Evolutionary conservation across 2,113 vertebrate species (phyloP), one percentile per base, ranked within the genome.

Genomic region (Sitta europaea): DNA sequence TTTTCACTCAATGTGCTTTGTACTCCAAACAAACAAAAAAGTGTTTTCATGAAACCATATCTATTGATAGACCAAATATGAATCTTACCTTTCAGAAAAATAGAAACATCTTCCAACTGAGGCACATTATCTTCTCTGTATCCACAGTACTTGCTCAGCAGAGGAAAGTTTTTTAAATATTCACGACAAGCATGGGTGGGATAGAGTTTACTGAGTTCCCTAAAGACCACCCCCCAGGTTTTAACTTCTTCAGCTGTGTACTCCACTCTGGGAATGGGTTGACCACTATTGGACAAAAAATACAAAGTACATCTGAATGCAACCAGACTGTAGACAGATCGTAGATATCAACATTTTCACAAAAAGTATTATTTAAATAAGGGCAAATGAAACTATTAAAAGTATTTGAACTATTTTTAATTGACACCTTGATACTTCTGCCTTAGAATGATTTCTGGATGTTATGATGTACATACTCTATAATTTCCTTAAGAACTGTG

Each of bases 81-180:
- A 57, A 31, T 14, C 95, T 96, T 96, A 99, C 99, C 99, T 99
- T 98, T 98, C 91, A 99, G 98, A 94, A 99, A 99, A 22, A 94
- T 1, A 15, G 99, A 99, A 43, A 99, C 99, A 25, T 99, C 99
- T 97, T 99, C 99, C 74, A 99, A 96, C 75, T 99, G 99, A 10
- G 99, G 99, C 50, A 99, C 98, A 38, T 99, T 99, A 97, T 99
- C 99, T 77, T 99, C 99, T 74, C 99, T 95, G 95, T 99, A 99
- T 76, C 99, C 99, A 59, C 99, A 99, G 86, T 99, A 98, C 67
- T 99, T 99, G 29, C 97, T 98, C 92, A 99, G 98, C 92, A 99
- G 97, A 43, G 99, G 99, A 48, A 99, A 98, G 97, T 99, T 99
- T 96, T 99, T 99, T 90, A 99, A 97, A 94, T 99, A 99, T 73